phyloP scores from a whole-genome alignment of 23 tunicate genomes.

The Trididemnum nubilum region DNA sequence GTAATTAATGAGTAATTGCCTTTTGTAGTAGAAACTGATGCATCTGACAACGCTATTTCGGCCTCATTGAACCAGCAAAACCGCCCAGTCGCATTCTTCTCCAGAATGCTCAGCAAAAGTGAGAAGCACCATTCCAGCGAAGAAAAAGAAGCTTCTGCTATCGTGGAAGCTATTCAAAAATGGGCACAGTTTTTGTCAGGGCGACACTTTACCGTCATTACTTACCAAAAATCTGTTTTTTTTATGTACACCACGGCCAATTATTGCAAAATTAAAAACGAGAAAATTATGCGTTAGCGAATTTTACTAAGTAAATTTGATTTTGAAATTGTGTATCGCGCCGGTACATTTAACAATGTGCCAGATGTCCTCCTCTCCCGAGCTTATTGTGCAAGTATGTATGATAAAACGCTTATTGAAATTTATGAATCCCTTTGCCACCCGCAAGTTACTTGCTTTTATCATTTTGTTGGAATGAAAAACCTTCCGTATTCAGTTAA shows the following conservation, averaged over 20 bases:
- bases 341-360: not conserved
- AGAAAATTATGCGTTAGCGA: slow-evolving; percentile 42
- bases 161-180: slow-evolving; percentile 20
- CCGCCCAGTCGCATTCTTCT: slow-evolving; percentile 41
- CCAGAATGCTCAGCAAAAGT: slow-evolving; percentile 19
- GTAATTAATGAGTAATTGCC: slow-evolving; percentile 7
- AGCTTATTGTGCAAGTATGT: slow-evolving; percentile 33
- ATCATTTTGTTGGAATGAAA: slow-evolving; percentile 1
- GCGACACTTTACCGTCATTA: slow-evolving; percentile 20
- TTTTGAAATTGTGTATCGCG: slow-evolving; percentile 21
- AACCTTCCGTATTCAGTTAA: slow-evolving; percentile 34
- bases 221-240: slow-evolving; percentile 32
- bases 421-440: slow-evolving; percentile 23
- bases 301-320: slow-evolving; percentile 13
- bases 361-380: slow-evolving; percentile 29
- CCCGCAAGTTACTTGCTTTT: slow-evolving; percentile 12
- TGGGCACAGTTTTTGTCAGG: slow-evolving; percentile 25
- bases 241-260: slow-evolving; percentile 19
- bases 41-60: slow-evolving; percentile 37
- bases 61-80: slow-evolving; percentile 33
- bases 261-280: slow-evolving; percentile 31
- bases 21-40: slow-evolving; percentile 42
- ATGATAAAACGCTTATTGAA: slow-evolving; percentile 3
- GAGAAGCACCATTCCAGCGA: slow-evolving; percentile 20
- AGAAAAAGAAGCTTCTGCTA: slow-evolving; percentile 41